Percentiles rank a stretch among this genome's conserved stretches.
phyloP scores from a whole-genome alignment of 2,888 invertebrate species.

The Phyto melanocephala region DNA sequence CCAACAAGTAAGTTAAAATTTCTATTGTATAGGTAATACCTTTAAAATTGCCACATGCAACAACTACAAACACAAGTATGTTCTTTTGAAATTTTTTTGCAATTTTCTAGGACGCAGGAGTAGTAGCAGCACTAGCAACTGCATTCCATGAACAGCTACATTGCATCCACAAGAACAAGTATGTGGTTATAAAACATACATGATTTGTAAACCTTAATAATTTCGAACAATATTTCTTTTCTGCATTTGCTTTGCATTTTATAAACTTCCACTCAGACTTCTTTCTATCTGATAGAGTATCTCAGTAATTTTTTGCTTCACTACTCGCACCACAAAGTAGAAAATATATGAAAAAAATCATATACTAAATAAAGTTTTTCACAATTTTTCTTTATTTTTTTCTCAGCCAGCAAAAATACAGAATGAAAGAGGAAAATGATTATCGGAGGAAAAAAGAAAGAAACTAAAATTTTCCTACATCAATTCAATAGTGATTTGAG shows the following conservation, averaged over 20 bases:
- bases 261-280: slow-evolving; percentile 42
- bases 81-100: not conserved
- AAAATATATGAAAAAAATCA: not conserved
- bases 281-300: slow-evolving; percentile 31
- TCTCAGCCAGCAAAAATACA: not conserved
- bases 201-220: slow-evolving; percentile 59
- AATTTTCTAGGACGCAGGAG: not conserved
- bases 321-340: slow-evolving; percentile 27
- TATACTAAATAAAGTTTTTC: not conserved
- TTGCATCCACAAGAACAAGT: not conserved
- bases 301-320: slow-evolving; percentile 58
- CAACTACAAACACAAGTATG: not conserved
- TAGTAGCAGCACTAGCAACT: not conserved
- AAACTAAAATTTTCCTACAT: slow-evolving; percentile 32
- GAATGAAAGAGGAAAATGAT: not conserved
- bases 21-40: no score
- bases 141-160: not conserved
- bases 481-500: slow-evolving; percentile 62
- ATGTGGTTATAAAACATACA: slow-evolving; percentile 42
- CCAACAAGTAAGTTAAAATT: no score
- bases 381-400: not conserved
- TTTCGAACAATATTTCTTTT: slow-evolving; percentile 35
- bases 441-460: not conserved
- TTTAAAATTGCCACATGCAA: not conserved
- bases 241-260: slow-evolving; percentile 42